Base-by-base conservation (phyloP, 2,113 vertebrate genomes). In the Phrynocephalus versicolor region DNA sequence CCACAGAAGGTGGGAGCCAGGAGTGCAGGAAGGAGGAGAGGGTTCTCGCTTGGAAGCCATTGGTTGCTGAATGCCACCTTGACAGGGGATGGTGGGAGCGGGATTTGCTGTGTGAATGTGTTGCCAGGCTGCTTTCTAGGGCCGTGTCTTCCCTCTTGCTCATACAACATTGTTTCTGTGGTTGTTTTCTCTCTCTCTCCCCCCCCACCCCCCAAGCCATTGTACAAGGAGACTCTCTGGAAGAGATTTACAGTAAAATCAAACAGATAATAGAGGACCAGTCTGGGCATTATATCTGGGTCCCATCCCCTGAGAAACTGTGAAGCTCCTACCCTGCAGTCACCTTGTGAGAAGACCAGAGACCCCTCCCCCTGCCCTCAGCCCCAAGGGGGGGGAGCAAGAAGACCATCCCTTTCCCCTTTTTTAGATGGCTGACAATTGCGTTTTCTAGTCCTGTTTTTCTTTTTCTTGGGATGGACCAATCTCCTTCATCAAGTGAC, bases 161-260 rank as follows among this genome's bases (percentile, higher is more conserved):
- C 7, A 51, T 51, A 51, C 5, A 51, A 51, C 45, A n/a, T n/a
- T n/a, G n/a, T n/a, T n/a, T n/a, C n/a, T n/a, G n/a, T n/a, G n/a
- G n/a, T n/a, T n/a, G n/a, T 51, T 80, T 6, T 10, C 55, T 30
- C 35, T 27, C 0, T 55, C 27, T 67, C 6, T 27, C 89, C 90
- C 88, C 87, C 62, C 84, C 83, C 90, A 58, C 85, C 90, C 88
- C 93, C 88, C 45, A 92, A 99, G 99, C 99, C 96, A 99, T 99
- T 73, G 98, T 99, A 96, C 98, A 99, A 97, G 98, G 99, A 95
- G 99, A 99, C 96, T 99, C 98, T 88, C 97, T 99, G 94, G 99
- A 99, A 95, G 99, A 99, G 96, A 99, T 99, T 95, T 99, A 99
- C 97, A 99, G 97, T 97, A 99, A 99, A 97, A 99, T 99, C 95